A percentile compares a stretch with the other conserved stretches of the same genome.
These are phyloP conservation scores for Lycophotia porphyrea DNA, from an alignment of 2,888 invertebrate genomes.

Conservation along the genomic window DNA sequence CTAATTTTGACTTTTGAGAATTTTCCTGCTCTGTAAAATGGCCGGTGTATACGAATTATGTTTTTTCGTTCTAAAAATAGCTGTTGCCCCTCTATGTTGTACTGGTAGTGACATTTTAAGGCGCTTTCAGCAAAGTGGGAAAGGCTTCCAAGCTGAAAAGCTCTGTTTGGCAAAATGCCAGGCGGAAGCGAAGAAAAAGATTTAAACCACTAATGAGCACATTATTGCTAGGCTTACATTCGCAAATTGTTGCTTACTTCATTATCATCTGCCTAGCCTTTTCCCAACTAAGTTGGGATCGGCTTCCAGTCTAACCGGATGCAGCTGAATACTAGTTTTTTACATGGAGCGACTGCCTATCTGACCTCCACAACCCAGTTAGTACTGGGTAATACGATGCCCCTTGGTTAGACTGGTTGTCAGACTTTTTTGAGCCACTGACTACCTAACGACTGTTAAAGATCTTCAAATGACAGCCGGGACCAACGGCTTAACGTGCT, in stretches of 20 bases:
- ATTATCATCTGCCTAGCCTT: too few relatives aligned
- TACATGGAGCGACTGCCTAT: too few relatives aligned
- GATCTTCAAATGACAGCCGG: too few relatives aligned
- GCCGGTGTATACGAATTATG: not conserved
- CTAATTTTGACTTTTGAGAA: not conserved
- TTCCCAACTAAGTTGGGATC: too few relatives aligned
- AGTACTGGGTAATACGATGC: too few relatives aligned
- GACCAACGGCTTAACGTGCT: too few relatives aligned
- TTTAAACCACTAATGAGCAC: conserved; percentile 12
- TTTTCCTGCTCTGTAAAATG: not conserved
- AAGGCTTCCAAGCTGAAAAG: conserved; percentile 20
- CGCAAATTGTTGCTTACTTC: conserved; percentile 7
- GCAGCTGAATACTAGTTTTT: too few relatives aligned
- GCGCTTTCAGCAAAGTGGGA: conserved; percentile 19
- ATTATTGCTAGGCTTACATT: not conserved
- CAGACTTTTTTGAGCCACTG: too few relatives aligned
- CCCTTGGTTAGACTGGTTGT: too few relatives aligned
- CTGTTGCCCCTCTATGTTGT: not conserved
- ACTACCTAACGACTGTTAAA: too few relatives aligned
- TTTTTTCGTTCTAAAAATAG: not conserved
- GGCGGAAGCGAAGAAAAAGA: conserved; percentile 8
- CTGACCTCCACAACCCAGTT: too few relatives aligned
- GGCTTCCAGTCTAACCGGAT: too few relatives aligned
- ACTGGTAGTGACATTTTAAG: not conserved
- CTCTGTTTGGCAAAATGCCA: conserved; percentile 38